Evolutionary conservation across 1,140 invertebrate species (phyloP).

Genomic region (Drosophila bocki): DNA sequence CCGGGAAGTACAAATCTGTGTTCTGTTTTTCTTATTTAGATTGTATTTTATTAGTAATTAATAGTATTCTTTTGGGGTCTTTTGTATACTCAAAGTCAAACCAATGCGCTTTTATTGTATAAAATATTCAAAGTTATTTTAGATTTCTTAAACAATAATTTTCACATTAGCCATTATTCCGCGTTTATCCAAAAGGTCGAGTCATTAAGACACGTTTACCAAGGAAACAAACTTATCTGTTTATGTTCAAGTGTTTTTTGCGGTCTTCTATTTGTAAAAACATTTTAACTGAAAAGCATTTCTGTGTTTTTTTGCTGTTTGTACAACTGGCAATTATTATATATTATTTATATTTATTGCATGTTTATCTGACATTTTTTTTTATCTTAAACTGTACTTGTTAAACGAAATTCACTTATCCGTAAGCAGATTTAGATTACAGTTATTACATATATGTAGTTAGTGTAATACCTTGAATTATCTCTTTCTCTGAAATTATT

Average conservation of each 20-base stretch:
- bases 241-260: neutral
- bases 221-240: neutral
- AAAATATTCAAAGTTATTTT: neutral
- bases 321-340: neutral
- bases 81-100: neutral
- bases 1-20: neutral
- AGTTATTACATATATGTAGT: no score
- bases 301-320: conserved; percentile 1
- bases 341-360: neutral
- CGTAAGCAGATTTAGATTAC: neutral
- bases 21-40: neutral
- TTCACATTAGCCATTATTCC: neutral
- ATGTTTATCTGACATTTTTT: neutral
- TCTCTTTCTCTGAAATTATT: neutral
- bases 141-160: neutral
- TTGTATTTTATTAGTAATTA: neutral
- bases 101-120: neutral
- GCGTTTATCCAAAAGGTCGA: neutral
- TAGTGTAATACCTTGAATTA: neutral
- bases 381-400: neutral
- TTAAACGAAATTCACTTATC: neutral
- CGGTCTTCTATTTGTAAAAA: neutral
- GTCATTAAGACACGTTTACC: neutral
- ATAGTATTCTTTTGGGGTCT: neutral
- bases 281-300: conserved; percentile 1